These are phyloP conservation scores for Brachyptera risi DNA, from an alignment of 2,888 invertebrate species.

Conservation along the genomic window DNA sequence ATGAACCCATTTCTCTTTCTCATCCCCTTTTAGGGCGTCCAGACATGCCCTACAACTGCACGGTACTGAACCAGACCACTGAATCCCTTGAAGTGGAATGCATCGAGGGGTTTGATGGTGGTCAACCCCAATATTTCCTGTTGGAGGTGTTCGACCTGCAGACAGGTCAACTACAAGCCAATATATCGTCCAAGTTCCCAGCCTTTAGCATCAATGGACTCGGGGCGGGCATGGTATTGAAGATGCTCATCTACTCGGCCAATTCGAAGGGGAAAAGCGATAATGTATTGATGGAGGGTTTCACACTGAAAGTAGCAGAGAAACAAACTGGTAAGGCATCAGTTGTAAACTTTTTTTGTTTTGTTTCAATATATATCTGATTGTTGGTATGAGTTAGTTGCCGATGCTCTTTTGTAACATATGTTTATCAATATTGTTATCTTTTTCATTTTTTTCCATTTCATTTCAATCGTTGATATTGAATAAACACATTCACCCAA, in stretches of 20 bases:
- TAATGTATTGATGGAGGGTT: slow-evolving; percentile 62
- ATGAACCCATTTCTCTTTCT: no score
- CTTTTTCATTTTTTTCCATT: no score
- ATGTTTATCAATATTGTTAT: no score
- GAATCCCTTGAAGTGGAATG: slow-evolving; percentile 72
- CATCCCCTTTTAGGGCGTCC: slow-evolving; percentile 56
- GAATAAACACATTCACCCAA: no score
- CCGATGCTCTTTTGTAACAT: background rate
- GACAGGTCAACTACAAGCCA: slow-evolving; percentile 58
- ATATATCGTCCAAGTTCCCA: slow-evolving; percentile 66
- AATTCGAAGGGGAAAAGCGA: slow-evolving; percentile 83
- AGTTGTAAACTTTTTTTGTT: no score
- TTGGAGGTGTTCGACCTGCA: slow-evolving; percentile 70
- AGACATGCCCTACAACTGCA: slow-evolving; percentile 73
- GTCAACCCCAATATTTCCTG: slow-evolving; percentile 67
- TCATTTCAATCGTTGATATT: no score
- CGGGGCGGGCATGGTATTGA: slow-evolving; percentile 72
- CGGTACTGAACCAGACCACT: slow-evolving; percentile 71
- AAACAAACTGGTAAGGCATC: slow-evolving; percentile 70
- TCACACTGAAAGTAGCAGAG: slow-evolving; percentile 69
- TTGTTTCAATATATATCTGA: no score
- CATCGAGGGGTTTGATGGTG: slow-evolving; percentile 69
- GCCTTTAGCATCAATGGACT: slow-evolving; percentile 72
- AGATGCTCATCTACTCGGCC: slow-evolving; percentile 74
- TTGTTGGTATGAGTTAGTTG: background rate